Base-by-base conservation (phyloP, 2,888 invertebrate species). In the Leucania comma region DNA sequence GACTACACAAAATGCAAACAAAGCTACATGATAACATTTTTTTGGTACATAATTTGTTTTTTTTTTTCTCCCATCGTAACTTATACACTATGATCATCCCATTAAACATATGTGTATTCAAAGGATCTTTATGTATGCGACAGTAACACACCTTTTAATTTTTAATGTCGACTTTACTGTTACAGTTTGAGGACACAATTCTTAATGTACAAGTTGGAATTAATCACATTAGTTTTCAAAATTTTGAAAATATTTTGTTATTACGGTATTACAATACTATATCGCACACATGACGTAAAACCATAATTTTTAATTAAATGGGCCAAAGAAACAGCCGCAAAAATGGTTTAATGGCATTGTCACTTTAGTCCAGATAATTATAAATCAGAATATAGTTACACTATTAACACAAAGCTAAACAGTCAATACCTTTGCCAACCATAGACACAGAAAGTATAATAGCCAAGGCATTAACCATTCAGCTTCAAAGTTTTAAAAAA, bases 1-100 rank as follows among this genome's bases (percentile, higher is more conserved):
- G 26, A 76, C 85, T 88, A 88, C 75, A 64, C 68, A 85, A 84
- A 84, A 85, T 82, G 78, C 78, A 86, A 87, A 87, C 83, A 81
- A 87, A 84, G 73, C 86, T 88, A 84, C 80, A 60, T 58, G 48
- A 78, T 83, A 85, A 78, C 71, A 73, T 84, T 86, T 87, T 87
- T 86, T 85, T 82, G 71, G 80, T 78, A 76, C 61, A 50, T 57
- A 38, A 60, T 68, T 70, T 62, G 70, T 77, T 70, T 29, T 38
- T 78, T 72, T 78, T 78, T 69, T 62, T 56, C 64, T 77, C 72
- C 61, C 78, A 65, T 70, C 60, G 32, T 70, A 67, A 63, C 72
- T 76, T 79, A 78, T 20, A 65, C n/a, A 51, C 72, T 75, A 83
- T 50, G 50, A 53, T 65, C 78, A 68, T 63, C 69, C 59, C 48